Conservation (phyloP, 2,888 invertebrate genomes). For the Megastigmus dorsalis region DNA sequence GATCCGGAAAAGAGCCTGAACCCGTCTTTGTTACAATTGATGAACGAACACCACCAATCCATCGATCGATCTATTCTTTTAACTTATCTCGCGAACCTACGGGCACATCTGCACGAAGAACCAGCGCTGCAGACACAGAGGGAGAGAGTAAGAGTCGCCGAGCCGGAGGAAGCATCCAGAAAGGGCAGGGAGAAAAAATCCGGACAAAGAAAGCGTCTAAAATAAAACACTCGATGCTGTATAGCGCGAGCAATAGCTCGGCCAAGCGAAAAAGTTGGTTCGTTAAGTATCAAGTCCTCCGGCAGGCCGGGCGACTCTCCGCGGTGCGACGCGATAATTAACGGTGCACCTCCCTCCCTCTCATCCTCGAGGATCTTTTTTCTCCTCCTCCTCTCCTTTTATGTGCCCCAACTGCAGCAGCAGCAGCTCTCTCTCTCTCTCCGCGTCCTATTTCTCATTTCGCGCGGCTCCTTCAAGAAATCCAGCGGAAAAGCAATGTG, state of each 20-base stretch:
- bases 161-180: neutral
- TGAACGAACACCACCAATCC: too few relatives aligned
- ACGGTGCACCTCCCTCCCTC: slow-evolving; percentile 12
- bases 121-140: too few relatives aligned
- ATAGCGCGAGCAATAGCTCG: neutral
- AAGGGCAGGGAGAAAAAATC: neutral
- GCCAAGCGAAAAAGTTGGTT: neutral
- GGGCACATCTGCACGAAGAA: too few relatives aligned
- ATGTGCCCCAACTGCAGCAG: too few relatives aligned
- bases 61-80: neutral
- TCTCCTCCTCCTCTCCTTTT: neutral
- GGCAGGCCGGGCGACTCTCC: neutral
- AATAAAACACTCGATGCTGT: slow-evolving; percentile 1
- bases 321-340: slow-evolving; percentile 5
- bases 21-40: too few relatives aligned
- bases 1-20: too few relatives aligned
- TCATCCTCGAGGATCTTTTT: neutral
- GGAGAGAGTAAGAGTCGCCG: too few relatives aligned
- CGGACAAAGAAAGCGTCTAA: neutral
- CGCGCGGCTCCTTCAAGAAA: slow-evolving; percentile 17
- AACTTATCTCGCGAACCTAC: neutral
- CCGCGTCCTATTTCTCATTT: slow-evolving; percentile 8
- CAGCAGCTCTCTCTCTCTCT: neutral
- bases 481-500: slow-evolving; percentile 18
- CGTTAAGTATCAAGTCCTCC: slow-evolving; percentile 9